Percentiles rank a stretch among this genome's conserved stretches.
phyloP scores from a whole-genome alignment of 2,888 invertebrate genomes.

The Oscheius sp. region DNA sequence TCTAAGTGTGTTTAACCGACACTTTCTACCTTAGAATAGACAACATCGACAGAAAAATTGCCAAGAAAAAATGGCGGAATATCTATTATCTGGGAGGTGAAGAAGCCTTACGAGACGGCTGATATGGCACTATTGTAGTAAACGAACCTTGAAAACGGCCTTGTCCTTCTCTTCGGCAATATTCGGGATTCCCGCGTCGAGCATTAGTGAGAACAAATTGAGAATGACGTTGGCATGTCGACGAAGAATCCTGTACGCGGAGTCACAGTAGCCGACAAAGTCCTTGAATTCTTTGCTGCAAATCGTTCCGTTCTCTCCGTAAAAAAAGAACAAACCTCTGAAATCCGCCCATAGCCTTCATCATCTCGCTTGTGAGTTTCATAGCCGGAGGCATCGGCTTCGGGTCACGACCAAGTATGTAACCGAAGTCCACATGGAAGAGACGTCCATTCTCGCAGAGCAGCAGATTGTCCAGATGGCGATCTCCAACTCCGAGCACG shows the following conservation, averaged over 20 bases:
- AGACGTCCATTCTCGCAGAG: constrained; percentile 87
- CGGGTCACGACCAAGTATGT: constrained; percentile 90
- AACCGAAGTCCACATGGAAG: constrained; percentile 98
- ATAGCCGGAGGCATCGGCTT: constrained; percentile 98
- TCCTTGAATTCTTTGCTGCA: constrained; percentile 90
- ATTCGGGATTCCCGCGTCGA: constrained; percentile 97
- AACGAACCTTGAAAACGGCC: constrained; percentile 89
- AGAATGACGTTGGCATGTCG: constrained; percentile 87
- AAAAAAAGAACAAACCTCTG: constrained; percentile 36
- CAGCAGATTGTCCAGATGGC: constrained; percentile 93
- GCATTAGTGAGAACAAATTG: constrained; percentile 97
- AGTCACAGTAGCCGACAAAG: constrained; percentile 86
- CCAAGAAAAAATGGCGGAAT: no score
- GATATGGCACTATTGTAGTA: background rate
- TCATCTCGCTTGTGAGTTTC: constrained; percentile 99
- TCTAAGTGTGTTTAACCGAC: no score
- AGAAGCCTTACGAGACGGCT: no score
- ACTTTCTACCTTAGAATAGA: no score
- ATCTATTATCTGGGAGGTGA: no score
- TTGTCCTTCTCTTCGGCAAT: constrained; percentile 98
- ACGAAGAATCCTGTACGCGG: constrained; percentile 92
- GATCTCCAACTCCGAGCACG: constrained; percentile 84
- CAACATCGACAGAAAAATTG: no score
- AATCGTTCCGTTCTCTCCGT: background rate
- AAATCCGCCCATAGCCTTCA: constrained; percentile 80